These are phyloP conservation scores for Spongilla lacustris DNA, from an alignment of 37 sponge, comb jelly and placozoan species.

Conservation along the genomic window DNA sequence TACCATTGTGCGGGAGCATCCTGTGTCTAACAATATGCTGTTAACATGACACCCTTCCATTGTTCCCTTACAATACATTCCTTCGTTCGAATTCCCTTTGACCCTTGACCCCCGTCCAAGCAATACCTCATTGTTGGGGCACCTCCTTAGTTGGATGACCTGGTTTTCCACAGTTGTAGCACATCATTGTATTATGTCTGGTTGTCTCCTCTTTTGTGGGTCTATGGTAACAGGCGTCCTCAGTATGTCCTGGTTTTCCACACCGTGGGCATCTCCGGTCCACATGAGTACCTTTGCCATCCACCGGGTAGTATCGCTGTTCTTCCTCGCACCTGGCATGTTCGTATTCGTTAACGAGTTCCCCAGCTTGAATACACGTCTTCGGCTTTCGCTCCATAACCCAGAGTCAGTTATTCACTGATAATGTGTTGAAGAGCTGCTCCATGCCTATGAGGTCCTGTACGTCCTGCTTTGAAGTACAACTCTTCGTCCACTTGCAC, in stretches of 20 bases:
- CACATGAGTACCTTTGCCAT: too few relatives aligned
- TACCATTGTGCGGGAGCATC: not conserved
- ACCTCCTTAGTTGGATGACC: too few relatives aligned
- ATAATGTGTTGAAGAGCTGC: slow-evolving; percentile 1
- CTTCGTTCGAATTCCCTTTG: too few relatives aligned
- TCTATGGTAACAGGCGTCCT: too few relatives aligned
- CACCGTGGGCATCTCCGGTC: too few relatives aligned
- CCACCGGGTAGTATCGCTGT: too few relatives aligned
- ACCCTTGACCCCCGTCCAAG: too few relatives aligned
- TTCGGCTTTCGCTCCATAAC: slow-evolving; percentile 19
- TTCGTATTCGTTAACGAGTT: slow-evolving; percentile 15
- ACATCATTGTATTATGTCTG: not conserved
- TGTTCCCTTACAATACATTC: too few relatives aligned
- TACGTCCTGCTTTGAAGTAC: not conserved
- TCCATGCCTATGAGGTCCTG: slow-evolving; percentile 4
- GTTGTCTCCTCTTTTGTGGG: too few relatives aligned
- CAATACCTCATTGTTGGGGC: not conserved
- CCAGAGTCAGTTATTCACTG: not conserved
- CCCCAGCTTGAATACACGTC: slow-evolving; percentile 11
- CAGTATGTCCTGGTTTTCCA: too few relatives aligned
- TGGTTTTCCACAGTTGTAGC: not conserved
- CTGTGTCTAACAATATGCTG: too few relatives aligned
- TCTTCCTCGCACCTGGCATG: slow-evolving; percentile 8
- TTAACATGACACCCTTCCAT: too few relatives aligned
- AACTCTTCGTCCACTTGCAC: slow-evolving; percentile 16